A percentile compares a stretch with the other conserved stretches of the same genome.
These are phyloP conservation scores for Copidosoma floridanum DNA, from an alignment of 1,140 invertebrate species.

Conservation along the genomic window DNA sequence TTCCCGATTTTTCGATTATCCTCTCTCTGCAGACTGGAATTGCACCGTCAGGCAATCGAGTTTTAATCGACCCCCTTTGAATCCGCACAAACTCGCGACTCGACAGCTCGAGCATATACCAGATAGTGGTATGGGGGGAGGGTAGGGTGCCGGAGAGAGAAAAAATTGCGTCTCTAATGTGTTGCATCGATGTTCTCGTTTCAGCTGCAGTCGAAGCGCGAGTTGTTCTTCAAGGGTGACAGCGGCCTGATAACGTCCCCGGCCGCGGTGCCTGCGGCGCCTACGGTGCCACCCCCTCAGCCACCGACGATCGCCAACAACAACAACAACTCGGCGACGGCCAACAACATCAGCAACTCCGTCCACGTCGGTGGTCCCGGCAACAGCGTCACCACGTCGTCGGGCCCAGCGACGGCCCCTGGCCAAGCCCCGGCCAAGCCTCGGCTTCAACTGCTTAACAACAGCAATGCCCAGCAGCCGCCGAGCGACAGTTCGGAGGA, in stretches of 20 bases:
- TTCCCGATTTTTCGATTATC: too few relatives aligned
- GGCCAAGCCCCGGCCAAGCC: conserved; percentile 55
- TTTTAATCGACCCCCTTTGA: too few relatives aligned
- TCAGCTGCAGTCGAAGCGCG: conserved; percentile 75
- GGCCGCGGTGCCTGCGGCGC: conserved; percentile 52
- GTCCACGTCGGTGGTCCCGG: conserved; percentile 32
- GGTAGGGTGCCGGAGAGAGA: too few relatives aligned
- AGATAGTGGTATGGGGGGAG: too few relatives aligned
- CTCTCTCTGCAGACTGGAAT: too few relatives aligned
- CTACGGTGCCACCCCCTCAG: conserved; percentile 51
- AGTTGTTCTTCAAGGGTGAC: conserved; percentile 71
- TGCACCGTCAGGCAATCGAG: too few relatives aligned
- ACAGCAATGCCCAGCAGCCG: conserved; percentile 44
- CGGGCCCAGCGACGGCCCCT: conserved; percentile 44
- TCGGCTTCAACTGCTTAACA: conserved; percentile 45
- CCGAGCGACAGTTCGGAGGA: conserved; percentile 47
- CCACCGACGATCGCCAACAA: conserved; percentile 40
- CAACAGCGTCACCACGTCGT: conserved; percentile 40
- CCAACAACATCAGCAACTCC: conserved; percentile 38
- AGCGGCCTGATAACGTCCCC: conserved; percentile 52
- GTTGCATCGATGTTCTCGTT: too few relatives aligned
- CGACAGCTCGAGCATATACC: too few relatives aligned
- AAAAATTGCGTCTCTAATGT: too few relatives aligned
- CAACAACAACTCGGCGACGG: conserved; percentile 43
- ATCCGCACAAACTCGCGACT: too few relatives aligned